Percentiles rank a stretch among this genome's conserved stretches.
phyloP scores from a whole-genome alignment of 2,888 invertebrate genomes.

The Mayetiola destructor region DNA sequence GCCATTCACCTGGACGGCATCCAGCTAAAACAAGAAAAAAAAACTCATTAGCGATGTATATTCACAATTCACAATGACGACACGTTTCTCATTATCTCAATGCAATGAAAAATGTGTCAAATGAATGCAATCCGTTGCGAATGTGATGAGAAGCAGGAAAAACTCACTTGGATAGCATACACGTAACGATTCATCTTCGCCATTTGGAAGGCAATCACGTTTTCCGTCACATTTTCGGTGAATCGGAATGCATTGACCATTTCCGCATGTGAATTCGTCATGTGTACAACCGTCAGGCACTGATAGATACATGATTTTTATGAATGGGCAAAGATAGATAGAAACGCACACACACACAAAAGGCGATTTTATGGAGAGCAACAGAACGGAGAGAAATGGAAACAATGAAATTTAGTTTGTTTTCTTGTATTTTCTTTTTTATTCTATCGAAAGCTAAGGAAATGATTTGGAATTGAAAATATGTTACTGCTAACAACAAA shows the following conservation, averaged over 20 bases:
- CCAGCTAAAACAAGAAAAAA: constrained; percentile 11
- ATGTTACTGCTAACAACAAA: no score
- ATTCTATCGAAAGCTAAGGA: no score
- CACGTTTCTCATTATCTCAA: not conserved
- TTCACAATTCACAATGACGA: not conserved
- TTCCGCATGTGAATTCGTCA: constrained; percentile 52
- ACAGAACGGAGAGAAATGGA: no score
- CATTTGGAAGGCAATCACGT: constrained; percentile 48
- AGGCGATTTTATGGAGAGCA: no score
- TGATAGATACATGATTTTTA: no score
- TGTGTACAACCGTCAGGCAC: constrained; percentile 44
- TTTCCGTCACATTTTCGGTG: constrained; percentile 48
- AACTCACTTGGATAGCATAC: not conserved
- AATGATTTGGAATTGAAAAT: no score
- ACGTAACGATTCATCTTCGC: constrained; percentile 45
- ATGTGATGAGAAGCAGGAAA: not conserved
- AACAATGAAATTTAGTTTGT: no score
- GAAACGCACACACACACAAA: no score
- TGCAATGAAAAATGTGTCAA: not conserved
- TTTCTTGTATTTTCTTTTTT: no score
- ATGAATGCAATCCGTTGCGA: not conserved
- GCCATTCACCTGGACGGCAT: constrained; percentile 30
- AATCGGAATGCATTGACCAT: constrained; percentile 51
- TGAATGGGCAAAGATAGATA: no score
- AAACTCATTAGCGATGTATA: not conserved